Base-by-base conservation (phyloP, 1,140 invertebrate genomes). In the Brachionus plicatilis region DNA sequence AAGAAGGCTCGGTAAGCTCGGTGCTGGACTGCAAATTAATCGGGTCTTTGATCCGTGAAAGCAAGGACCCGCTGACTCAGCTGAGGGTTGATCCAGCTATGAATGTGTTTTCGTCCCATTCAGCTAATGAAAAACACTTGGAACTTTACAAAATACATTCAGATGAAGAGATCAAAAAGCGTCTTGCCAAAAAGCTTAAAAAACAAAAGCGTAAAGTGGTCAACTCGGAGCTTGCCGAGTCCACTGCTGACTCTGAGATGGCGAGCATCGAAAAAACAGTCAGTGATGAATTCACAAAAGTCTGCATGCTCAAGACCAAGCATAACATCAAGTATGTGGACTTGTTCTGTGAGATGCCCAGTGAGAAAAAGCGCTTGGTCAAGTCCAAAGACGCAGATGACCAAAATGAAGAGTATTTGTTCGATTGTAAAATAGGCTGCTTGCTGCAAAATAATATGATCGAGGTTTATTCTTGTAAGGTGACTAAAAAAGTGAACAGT, bases 61-160 rank as follows among this genome's bases (percentile, higher is more conserved):
- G 93, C 0, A 92, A 91, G 86, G 94, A 95, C 8, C 91, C 94
- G 86, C 86, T 90, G 53, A 87, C 90, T 50, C 88, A 89, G 84
- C 86, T 92, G 86, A 83, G 84, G 84, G 85, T 88, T 12, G 90
- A 91, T 85, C 43, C 88, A 7, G 92, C 92, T 66, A 91, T 93
- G 85, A 91, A 91, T 86, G 87, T 96, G 17, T 86, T 98, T 0
- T 92, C 92, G 8, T 96, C 94, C 89, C 93, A 96, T 89, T 91
- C 90, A 89, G 95, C 95, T 4, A 93, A 91, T 29, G 94, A 96
- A 86, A 92, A 92, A 85, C 89, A 91, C 9, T 89, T 98, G 11
- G 96, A 98, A 90, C 88, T 96, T 43, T 98, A 96, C 88, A 90
- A 92, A 68, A 92, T 99, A 85, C 92, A 93, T 86, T 90, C 92